Conservation (phyloP, 30 jellyfish, hydroid and myxozoan species). For the Phacellophora camtschatica region DNA sequence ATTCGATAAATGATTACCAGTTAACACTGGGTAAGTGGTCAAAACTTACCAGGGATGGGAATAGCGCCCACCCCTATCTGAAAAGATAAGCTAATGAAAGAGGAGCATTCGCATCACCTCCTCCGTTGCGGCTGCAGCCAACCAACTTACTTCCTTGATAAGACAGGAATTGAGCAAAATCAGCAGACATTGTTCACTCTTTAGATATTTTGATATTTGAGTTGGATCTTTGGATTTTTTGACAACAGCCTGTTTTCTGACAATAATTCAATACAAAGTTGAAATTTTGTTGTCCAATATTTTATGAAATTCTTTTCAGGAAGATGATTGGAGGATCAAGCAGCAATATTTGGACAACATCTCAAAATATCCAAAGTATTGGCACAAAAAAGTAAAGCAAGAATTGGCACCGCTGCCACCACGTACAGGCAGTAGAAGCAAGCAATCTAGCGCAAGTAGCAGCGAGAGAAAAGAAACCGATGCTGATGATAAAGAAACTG, state of each 20-base stretch:
- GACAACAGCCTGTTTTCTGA: not conserved
- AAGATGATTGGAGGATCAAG: constrained; percentile 74
- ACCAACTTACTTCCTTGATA: too few relatives aligned
- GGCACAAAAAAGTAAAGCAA: constrained; percentile 60
- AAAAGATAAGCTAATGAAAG: too few relatives aligned
- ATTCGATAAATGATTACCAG: too few relatives aligned
- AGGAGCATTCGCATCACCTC: too few relatives aligned
- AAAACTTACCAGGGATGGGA: too few relatives aligned
- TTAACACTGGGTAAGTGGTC: too few relatives aligned
- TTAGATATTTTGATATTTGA: not conserved
- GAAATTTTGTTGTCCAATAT: not conserved
- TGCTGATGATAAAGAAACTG: not conserved
- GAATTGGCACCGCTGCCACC: constrained; percentile 46
- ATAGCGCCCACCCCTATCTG: too few relatives aligned
- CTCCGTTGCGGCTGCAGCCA: too few relatives aligned
- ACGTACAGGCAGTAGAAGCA: constrained; percentile 10
- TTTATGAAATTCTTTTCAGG: constrained; percentile 42
- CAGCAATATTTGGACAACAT: constrained; percentile 92
- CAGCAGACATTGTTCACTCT: not conserved
- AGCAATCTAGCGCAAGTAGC: not conserved
- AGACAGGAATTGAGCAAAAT: too few relatives aligned
- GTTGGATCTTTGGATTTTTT: not conserved
- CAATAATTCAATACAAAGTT: too few relatives aligned
- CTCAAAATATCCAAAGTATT: constrained; percentile 87
- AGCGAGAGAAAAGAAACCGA: not conserved